These are phyloP conservation scores for Macquaria ambigua DNA, from an alignment of 2,113 vertebrate species.

Conservation along the genomic window DNA sequence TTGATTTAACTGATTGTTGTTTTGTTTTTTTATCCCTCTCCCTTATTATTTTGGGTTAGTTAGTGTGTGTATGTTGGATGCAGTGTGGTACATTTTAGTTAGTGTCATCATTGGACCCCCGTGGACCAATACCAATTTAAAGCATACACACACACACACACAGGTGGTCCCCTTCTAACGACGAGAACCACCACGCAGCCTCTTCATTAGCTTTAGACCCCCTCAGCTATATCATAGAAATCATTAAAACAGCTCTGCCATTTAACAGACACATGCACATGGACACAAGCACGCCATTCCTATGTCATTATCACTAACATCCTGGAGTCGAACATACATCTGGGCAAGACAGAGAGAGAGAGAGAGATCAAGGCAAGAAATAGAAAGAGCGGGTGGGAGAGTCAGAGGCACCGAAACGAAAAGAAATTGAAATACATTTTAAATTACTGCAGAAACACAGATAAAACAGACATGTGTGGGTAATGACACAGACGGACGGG, in stretches of 20 bases:
- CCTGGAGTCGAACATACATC: constrained; percentile 13
- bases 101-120: constrained; percentile 35
- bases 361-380: not conserved
- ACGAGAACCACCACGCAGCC: constrained; percentile 44
- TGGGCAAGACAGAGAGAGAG: not conserved
- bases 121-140: constrained; percentile 36
- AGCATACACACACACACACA: constrained; percentile 28
- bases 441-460: constrained; percentile 3
- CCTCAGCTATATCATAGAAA: constrained; percentile 44
- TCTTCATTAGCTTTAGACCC: constrained; percentile 69
- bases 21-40: not conserved
- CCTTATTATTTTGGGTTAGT: constrained; percentile 16
- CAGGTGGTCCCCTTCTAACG: constrained; percentile 59
- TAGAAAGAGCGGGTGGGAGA: constrained; percentile 14
- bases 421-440: constrained; percentile 5
- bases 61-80: constrained; percentile 5
- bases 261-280: constrained; percentile 45
- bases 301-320: constrained; percentile 50
- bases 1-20: too few relatives aligned
- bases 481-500: not conserved
- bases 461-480: constrained; percentile 35
- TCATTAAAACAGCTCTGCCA: constrained; percentile 63
- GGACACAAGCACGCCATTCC: constrained; percentile 32
- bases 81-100: constrained; percentile 35
- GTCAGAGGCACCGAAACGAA: not conserved